Evolutionary conservation across 2,113 vertebrate genomes (phyloP), one percentile per base, ranked within the genome.

Genomic region (Isichthys henryi): DNA sequence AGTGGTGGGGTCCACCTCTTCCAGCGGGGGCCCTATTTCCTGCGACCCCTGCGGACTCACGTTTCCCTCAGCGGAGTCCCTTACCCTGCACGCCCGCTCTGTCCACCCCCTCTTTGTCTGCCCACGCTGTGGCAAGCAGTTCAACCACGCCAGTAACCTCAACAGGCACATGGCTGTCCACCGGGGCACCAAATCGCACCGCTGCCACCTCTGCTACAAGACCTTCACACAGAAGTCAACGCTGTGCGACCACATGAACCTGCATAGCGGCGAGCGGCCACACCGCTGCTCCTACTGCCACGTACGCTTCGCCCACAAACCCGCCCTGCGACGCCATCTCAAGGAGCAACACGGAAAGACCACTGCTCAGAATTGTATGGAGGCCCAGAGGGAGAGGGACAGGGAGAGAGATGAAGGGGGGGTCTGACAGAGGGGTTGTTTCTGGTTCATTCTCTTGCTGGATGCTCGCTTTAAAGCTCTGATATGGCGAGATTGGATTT

Each of bases 321-420:
- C 97, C 0, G 98, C 98, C 48, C 94, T 99, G 31, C 92, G 98
- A 6, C 96, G 97, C 15, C 98, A 98, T 92, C 96, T 98, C 86
- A 98, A 98, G 92, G 97, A 99, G 91, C 98, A 98, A 85, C 98
- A 99, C 6, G 97, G 97, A 8, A 99, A 98, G 91, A 98, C 97
- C 82, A 98, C 97, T 0, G 97, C 97, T 0, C 96, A 98, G 94
- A 99, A 98, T 90, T 96, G 97, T 70, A 90, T 97, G 83, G 96
- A 98, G 7, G 96, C 95, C 94, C 96, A 96, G 93, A 93, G 95
- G 88, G 95, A 96, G 90, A 92, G 88, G 7, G 95, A 95, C 80
- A 13, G 89, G 27, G 77, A 49, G 82, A 13, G 58, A 17, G 62
- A 70, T 5, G 89, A 11, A 4, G 66, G 35, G 10, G 89, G 62